Base-by-base conservation (phyloP, 2,797 vertebrate species). In the Mormyrops attenuatus region DNA sequence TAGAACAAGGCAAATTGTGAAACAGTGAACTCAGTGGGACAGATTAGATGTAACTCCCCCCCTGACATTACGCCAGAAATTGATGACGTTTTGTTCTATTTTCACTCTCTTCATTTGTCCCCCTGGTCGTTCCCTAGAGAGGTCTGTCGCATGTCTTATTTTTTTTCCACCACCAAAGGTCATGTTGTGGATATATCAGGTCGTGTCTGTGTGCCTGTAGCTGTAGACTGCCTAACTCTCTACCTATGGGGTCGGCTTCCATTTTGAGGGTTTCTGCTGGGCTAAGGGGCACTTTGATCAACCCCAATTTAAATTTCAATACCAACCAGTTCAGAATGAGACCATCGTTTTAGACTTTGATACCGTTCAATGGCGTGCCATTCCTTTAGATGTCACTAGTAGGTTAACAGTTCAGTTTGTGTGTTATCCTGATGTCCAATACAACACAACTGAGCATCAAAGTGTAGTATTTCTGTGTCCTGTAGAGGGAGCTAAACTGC, bases 401-500 rank as follows among this genome's bases (percentile, higher is more conserved):
- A 73, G 11, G n/a, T 73, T 87, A 69, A 49, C 60, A 34, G 30
- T 89, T 53, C 84, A 20, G 22, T 50, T 66, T 66, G 17, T 89
- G 60, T 87, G 44, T 50, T 63, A 63, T 13, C 82, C 53, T 63
- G 38, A 50, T 44, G 55, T 38, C 41, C 34, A 73, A 87, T 38
- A 53, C 26, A 5, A n/a, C 47, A 53, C 17, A 41, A 69, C 9
- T 52, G 13, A 44, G 22, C 34, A 69, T 13, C 26, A 8, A 49
- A 22, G 38, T 85, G 96, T 93, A 96, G 94, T 96, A 94, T 92
- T 90, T 90, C 90, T 93, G 90, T 93, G 91, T 91, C 95, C 96
- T 96, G 94, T 92, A 97, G 96, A 95, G 95, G 96, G 96, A 94
- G 93, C 93, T 94, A 95, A 95, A 91, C 94, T 94, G 94, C 93